Percentiles rank a stretch among this genome's conserved stretches.
Evolutionary conservation across 92 coral and sea anemone genomes (phyloP).

Genomic region (Porites evermanni): DNA sequence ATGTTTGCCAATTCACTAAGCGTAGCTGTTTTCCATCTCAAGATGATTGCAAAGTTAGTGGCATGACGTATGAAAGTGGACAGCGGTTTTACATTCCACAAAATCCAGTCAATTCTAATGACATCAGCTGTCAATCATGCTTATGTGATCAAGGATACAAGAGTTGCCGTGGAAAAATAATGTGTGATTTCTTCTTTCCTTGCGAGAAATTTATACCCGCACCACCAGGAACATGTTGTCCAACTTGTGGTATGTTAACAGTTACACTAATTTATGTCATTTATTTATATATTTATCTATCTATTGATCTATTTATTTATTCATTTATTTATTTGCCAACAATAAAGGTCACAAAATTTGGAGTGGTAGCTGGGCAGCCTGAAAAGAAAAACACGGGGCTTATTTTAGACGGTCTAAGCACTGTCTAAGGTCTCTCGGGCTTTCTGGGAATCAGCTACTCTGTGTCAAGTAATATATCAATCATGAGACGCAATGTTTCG

Average conservation of each 20-base stretch:
- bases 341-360: too few species aligned
- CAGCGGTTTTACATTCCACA: slow-evolving; percentile 20
- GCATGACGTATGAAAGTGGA: slow-evolving; percentile 15
- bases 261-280: background rate
- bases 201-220: slow-evolving; percentile 39
- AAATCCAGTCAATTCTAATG: slow-evolving; percentile 12
- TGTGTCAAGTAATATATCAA: too few species aligned
- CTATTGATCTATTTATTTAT: too few species aligned
- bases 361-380: too few species aligned
- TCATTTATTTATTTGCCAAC: too few species aligned
- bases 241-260: slow-evolving; percentile 31
- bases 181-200: slow-evolving; percentile 14
- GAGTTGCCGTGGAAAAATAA: background rate
- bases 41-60: slow-evolving; percentile 36
- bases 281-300: too few species aligned
- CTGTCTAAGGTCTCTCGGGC: too few species aligned
- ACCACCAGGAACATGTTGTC: slow-evolving; percentile 33
- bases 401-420: too few species aligned
- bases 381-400: too few species aligned
- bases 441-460: too few species aligned
- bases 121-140: slow-evolving; percentile 24
- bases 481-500: too few species aligned
- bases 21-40: background rate
- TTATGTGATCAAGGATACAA: slow-evolving; percentile 16
- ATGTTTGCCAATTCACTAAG: too few species aligned